Evolutionary conservation across 2,888 invertebrate species (phyloP), one percentile per base, ranked within the genome.

Genomic region (Watsonalla binaria): DNA sequence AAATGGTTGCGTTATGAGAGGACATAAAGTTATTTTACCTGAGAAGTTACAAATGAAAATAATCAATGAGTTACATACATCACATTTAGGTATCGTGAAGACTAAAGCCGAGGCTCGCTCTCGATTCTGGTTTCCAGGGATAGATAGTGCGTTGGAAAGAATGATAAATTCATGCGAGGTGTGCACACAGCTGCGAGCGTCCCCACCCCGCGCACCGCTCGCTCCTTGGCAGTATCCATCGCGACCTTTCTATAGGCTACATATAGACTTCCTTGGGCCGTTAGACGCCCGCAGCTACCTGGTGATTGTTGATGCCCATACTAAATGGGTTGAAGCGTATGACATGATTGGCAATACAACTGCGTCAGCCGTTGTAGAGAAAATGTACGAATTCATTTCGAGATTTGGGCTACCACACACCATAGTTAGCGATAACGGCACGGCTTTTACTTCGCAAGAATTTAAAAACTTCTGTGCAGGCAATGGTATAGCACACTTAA

Each of bases 351-450:
- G 24, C 24, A 24, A 24, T 24, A 6, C 55, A 51, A 15, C 54
- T 11, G 53, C 61, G 7, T 13, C 39, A 11, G 58, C 58, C 0
- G 59, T 69, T 0, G 63, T 71, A 45, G 42, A 35, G 9, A 71
- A 63, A 55, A 7, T 67, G 13, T 61, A 51, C 24, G 65, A 68
- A 6, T 63, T 56, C 47, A 63, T 70, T 53, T 62, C 68, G 5
- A 37, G 37, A 8, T 37, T 37, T 37, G 8, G 37, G 7, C 8
- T 37, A 37, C 37, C 37, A 6, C 37, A 37, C 7, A 6, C n/a
- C n/a, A n/a, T n/a, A n/a, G n/a, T n/a, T n/a, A n/a, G n/a, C n/a
- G n/a, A n/a, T n/a, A n/a, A n/a, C n/a, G n/a, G n/a, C n/a, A n/a
- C n/a, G n/a, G n/a, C n/a, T n/a, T n/a, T n/a, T n/a, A n/a, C n/a